Percentiles rank a stretch among this genome's conserved stretches.
These are phyloP conservation scores for Theristicus caerulescens DNA, from an alignment of 2,113 vertebrate genomes.

Conservation along the genomic window DNA sequence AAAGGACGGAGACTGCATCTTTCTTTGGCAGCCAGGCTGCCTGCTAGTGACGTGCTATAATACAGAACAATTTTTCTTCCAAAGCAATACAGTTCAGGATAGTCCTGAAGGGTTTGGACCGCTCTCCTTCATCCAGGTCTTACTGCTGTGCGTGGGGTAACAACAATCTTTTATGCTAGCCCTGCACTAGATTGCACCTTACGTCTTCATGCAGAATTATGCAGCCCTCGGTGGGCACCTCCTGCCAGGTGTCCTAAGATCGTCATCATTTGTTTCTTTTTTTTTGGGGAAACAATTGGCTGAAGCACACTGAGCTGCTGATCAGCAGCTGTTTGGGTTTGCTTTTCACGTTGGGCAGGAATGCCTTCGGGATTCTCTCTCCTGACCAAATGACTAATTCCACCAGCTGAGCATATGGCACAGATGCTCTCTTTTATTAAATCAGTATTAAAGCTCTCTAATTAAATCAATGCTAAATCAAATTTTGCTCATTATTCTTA, in stretches of 20 bases:
- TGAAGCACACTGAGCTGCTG: background rate
- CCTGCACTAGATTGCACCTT: background rate
- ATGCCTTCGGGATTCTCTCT: background rate
- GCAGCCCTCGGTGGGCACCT: background rate
- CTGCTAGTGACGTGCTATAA: background rate
- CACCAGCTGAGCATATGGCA: background rate
- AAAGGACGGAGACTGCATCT: background rate
- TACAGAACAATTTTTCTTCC: background rate
- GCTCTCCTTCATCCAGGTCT: background rate
- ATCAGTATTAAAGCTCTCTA: background rate
- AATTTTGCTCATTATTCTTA: background rate
- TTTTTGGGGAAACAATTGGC: background rate
- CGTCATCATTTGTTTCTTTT: rapidly evolving
- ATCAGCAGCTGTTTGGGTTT: background rate
- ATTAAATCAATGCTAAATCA: background rate
- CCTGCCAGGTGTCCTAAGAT: background rate
- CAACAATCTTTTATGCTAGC: background rate
- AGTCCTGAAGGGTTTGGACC: background rate
- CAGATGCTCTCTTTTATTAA: background rate
- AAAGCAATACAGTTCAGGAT: background rate
- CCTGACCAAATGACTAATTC: background rate
- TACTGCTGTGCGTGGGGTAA: background rate
- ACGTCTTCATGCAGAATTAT: background rate
- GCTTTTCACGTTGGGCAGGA: background rate
- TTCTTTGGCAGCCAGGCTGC: background rate